Evolutionary conservation across 2,797 vertebrate genomes (phyloP).

Genomic region (Syngnathus acus): DNA sequence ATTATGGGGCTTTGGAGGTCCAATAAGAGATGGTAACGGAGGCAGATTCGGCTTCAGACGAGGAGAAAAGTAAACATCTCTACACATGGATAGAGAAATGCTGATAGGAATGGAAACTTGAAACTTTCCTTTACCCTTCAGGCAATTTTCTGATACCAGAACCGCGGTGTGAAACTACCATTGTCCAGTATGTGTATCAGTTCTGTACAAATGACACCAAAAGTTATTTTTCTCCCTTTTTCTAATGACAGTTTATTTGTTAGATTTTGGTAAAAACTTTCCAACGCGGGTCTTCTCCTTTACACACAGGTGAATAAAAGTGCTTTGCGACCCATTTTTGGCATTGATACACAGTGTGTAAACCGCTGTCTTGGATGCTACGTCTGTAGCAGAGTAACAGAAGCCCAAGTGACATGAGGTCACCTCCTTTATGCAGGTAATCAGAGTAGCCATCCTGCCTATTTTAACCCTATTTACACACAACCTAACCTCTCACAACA

Average conservation of each 20-base stretch:
- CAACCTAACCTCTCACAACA: slow-evolving; percentile 38
- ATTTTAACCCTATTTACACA: slow-evolving; percentile 60
- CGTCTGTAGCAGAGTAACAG: not conserved
- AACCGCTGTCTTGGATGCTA: not conserved
- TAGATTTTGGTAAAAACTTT: not conserved
- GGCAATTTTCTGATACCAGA: not conserved
- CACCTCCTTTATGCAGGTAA: slow-evolving; percentile 65
- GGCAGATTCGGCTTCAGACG: no score
- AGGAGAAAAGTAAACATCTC: no score
- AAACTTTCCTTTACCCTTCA: not conserved
- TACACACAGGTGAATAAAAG: not conserved
- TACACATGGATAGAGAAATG: not conserved
- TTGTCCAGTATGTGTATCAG: not conserved
- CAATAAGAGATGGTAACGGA: not conserved
- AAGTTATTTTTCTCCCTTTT: no score
- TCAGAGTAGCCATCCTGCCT: slow-evolving; percentile 64
- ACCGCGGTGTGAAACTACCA: not conserved
- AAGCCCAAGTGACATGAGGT: slow-evolving; percentile 52
- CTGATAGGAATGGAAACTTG: not conserved
- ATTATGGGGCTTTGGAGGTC: not conserved
- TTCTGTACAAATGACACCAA: not conserved
- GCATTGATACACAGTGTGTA: not conserved
- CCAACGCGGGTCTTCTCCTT: not conserved
- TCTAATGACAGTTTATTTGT: no score
- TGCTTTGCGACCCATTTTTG: not conserved